Percentiles rank a stretch among this genome's conserved stretches.
Conservation (phyloP, 2,888 invertebrate genomes). For the Punctoribates punctum region DNA sequence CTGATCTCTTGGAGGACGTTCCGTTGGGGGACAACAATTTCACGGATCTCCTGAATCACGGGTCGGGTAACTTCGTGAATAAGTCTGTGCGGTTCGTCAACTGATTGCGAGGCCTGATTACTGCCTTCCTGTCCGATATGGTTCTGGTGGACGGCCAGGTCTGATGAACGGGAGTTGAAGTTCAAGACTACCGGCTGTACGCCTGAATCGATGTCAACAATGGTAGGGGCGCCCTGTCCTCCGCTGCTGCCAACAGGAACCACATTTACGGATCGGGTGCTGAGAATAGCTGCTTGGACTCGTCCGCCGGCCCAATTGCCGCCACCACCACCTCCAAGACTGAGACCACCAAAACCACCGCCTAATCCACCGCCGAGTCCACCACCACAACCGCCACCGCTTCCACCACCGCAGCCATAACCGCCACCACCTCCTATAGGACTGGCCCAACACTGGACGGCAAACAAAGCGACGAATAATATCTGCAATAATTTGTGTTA, state of each 20-base stretch:
- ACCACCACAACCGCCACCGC: too few species aligned
- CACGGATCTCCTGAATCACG: conserved; percentile 24
- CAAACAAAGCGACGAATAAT: too few species aligned
- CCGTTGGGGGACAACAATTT: conserved; percentile 7
- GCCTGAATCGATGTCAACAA: conserved; percentile 21
- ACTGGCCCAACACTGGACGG: too few species aligned
- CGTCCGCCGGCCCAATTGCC: too few species aligned
- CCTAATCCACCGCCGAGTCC: too few species aligned
- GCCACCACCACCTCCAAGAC: too few species aligned
- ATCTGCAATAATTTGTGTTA: too few species aligned
- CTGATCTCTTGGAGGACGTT: conserved; percentile 2
- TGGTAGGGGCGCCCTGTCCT: background rate
- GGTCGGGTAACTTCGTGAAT: conserved; percentile 17
- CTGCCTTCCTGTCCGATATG: background rate
- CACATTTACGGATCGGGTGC: background rate
- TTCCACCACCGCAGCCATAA: background rate
- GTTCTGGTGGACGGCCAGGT: background rate
- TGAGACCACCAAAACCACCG: background rate
- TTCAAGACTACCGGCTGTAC: conserved; percentile 28
- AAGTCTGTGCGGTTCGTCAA: conserved; percentile 19
- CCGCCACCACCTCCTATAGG: too few species aligned
- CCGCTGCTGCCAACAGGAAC: background rate
- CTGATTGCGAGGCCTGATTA: background rate
- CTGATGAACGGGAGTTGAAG: conserved; percentile 26
- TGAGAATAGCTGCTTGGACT: conserved; percentile 3